Evolutionary conservation across 2,797 vertebrate species (phyloP).

Genomic region (Chanos chanos): DNA sequence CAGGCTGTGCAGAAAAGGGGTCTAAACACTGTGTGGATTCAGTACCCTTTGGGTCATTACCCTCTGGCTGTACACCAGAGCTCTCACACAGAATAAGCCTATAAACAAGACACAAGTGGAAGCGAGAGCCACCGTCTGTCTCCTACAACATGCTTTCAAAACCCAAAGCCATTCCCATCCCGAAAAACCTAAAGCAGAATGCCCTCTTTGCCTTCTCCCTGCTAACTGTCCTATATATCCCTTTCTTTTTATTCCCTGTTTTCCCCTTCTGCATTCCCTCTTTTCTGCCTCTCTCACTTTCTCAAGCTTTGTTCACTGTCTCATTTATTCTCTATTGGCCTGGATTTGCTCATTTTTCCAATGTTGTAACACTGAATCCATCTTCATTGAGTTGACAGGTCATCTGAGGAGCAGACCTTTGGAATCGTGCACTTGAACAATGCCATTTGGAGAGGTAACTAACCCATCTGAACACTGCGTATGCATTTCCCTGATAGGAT

Average conservation of each 20-base stretch:
- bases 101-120: no score
- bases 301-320: slow-evolving; percentile 13
- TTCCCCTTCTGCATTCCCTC: slow-evolving; percentile 4
- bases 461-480: no score
- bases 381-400: slow-evolving; percentile 36
- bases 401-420: not conserved
- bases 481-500: no score
- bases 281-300: not conserved
- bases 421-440: no score
- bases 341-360: slow-evolving; percentile 35
- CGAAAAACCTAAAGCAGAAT: no score
- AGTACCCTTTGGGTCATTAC: slow-evolving; percentile 40
- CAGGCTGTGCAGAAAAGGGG: slow-evolving; percentile 25
- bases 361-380: slow-evolving; percentile 32
- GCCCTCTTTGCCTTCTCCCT: not conserved
- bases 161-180: no score
- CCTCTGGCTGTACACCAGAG: no score
- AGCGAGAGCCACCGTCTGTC: no score
- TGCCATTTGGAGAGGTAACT: no score
- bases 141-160: no score
- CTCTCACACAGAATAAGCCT: no score
- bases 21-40: slow-evolving; percentile 31
- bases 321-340: slow-evolving; percentile 36
- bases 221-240: not conserved
- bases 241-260: slow-evolving; percentile 31